Conservation (phyloP, 1,140 invertebrate genomes). For the Acromyrmex heyeri region DNA sequence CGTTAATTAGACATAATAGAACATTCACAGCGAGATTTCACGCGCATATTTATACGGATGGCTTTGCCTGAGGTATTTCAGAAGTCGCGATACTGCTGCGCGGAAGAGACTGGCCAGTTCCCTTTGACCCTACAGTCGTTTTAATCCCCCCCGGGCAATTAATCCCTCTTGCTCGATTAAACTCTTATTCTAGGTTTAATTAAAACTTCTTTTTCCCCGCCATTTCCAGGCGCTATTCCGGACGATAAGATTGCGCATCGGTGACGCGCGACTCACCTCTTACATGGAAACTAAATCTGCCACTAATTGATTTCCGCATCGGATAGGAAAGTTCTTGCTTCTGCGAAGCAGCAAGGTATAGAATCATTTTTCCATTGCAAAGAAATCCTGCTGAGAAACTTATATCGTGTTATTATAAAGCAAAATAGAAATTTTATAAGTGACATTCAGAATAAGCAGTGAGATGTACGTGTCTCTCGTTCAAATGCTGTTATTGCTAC, state of each 20-base stretch:
- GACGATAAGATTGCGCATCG: conserved; percentile 69
- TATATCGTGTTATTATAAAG: background rate
- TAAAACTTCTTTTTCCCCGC: conserved; percentile 79
- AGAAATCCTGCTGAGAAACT: conserved; percentile 30
- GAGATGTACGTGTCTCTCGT: background rate
- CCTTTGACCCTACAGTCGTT: conserved; percentile 77
- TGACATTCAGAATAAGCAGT: background rate
- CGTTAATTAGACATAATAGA: conserved; percentile 65
- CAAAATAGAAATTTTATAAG: background rate
- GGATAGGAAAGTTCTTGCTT: conserved; percentile 52
- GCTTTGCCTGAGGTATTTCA: conserved; percentile 64
- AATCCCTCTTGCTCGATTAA: conserved; percentile 82
- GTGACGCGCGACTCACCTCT: conserved; percentile 67
- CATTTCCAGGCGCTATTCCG: conserved; percentile 52
- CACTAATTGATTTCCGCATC: conserved; percentile 70
- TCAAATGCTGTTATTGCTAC: background rate
- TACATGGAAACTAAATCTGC: conserved; percentile 66
- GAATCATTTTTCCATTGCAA: conserved; percentile 22
- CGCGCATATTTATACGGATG: conserved; percentile 71
- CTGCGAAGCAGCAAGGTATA: background rate
- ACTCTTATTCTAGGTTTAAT: conserved; percentile 82
- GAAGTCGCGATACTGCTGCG: conserved; percentile 57
- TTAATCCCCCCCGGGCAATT: conserved; percentile 76
- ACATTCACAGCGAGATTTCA: conserved; percentile 68
- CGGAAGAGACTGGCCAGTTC: conserved; percentile 27